Conservation (phyloP, 2,797 vertebrate genomes). For the Caiman crocodilus region DNA sequence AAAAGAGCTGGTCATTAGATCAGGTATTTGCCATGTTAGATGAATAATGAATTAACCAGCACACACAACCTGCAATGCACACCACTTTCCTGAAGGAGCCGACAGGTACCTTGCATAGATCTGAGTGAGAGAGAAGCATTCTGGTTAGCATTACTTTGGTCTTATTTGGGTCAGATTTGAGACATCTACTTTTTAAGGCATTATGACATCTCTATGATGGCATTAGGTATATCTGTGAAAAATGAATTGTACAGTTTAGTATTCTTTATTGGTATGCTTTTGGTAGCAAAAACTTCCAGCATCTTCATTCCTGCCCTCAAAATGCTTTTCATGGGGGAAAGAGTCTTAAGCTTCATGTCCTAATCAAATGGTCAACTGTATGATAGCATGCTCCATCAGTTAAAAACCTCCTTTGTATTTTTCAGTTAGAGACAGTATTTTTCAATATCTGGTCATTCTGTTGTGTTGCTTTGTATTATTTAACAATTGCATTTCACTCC, state of each 20-base stretch:
- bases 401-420: background rate
- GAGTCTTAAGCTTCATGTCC: background rate
- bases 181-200: background rate
- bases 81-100: background rate
- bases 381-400: slow-evolving; percentile 1
- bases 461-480: background rate
- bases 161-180: background rate
- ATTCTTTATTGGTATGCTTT: background rate
- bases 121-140: background rate
- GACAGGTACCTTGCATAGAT: accelerated
- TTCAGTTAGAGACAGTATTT: background rate
- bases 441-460: background rate
- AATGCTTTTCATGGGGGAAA: background rate
- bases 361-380: background rate
- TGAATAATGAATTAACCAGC: background rate
- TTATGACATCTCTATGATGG: background rate
- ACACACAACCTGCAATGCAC: background rate
- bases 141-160: background rate
- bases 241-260: background rate
- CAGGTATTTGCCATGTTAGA: background rate
- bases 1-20: no score
- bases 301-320: background rate
- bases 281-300: background rate
- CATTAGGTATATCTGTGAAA: background rate
- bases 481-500: background rate